Base-by-base conservation (phyloP, 2,113 vertebrate genomes). In the Scomber japonicus region DNA sequence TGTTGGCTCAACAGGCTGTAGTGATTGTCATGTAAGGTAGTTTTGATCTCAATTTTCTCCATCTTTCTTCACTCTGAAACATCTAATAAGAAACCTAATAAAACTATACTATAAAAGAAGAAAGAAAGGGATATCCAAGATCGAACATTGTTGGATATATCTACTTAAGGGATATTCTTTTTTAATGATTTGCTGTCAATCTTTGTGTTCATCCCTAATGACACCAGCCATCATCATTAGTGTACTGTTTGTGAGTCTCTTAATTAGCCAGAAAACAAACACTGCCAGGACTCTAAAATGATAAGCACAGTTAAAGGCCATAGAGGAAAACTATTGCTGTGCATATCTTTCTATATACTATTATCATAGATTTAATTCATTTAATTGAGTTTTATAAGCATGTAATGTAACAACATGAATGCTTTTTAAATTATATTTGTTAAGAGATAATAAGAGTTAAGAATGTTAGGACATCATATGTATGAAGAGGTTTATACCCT, bases 41-140 rank as follows among this genome's bases (percentile, higher is more conserved):
- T 5, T 71, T 46, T 63, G 46, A 56, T 35, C n/a, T 68, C 3
- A 10, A n/a, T 80, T 67, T 82, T 45, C 49, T 59, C 12, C 40
- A 35, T 59, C 19, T 59, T 46, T 51, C 15, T 15, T 17, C 11
- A 27, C 40, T 46, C 44, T 51, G 19, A 48, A 45, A 71, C 35
- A 48, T 63, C n/a, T 40, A 51, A 64, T 21, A 44, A 35, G 35
- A 44, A 64, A 48, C 48, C 19, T 19, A 16, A 24, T 24, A 8
- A 64, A 64, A 64, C 19, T 15, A 21, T 2, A 48, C 21, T 48
- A 21, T 44, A 21, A 45, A 44, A 27, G 31, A 64, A 19, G 35
- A 40, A 40, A 40, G 35, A 40, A 40, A 40, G 9, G 35, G 35
- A 40, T 40, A 40, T 40, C 35, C 35, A 40, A 40, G 35, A 40